These are phyloP conservation scores for Drosophila mayri DNA, from an alignment of 1,140 invertebrate species.

Conservation along the genomic window DNA sequence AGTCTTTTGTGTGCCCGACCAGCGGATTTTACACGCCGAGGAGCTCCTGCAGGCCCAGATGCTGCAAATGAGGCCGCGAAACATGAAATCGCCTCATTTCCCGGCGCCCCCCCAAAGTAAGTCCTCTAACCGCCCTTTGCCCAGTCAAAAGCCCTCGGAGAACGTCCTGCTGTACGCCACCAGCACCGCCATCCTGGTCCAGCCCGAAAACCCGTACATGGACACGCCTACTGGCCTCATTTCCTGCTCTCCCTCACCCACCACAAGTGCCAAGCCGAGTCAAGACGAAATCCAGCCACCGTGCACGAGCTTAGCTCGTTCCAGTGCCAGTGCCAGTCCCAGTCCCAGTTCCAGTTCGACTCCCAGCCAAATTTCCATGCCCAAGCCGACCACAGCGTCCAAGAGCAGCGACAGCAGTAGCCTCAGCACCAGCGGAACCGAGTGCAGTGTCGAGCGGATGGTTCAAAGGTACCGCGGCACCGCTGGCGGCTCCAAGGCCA, in stretches of 20 bases:
- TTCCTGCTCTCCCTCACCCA: neutral
- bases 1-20: slow-evolving; percentile 26
- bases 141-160: neutral
- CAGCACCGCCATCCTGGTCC: neutral
- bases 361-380: neutral
- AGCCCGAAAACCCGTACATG: no score
- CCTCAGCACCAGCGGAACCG: slow-evolving; percentile 9
- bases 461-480: neutral
- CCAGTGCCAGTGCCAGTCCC: neutral
- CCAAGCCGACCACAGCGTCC: neutral
- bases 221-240: neutral
- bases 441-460: slow-evolving; percentile 4
- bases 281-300: neutral
- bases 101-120: neutral
- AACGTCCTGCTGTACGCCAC: neutral
- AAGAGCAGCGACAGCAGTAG: slow-evolving; percentile 21
- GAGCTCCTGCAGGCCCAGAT: slow-evolving; percentile 42
- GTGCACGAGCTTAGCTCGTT: no score
- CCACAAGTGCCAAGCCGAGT: neutral
- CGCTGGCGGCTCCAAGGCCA: slow-evolving; percentile 13
- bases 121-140: neutral
- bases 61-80: slow-evolving; percentile 10
- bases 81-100: neutral
- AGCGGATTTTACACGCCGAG: slow-evolving; percentile 37
- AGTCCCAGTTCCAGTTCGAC: neutral